Evolutionary conservation across 2,888 invertebrate species (phyloP).

Genomic region (Diaprepes abbreviatus): DNA sequence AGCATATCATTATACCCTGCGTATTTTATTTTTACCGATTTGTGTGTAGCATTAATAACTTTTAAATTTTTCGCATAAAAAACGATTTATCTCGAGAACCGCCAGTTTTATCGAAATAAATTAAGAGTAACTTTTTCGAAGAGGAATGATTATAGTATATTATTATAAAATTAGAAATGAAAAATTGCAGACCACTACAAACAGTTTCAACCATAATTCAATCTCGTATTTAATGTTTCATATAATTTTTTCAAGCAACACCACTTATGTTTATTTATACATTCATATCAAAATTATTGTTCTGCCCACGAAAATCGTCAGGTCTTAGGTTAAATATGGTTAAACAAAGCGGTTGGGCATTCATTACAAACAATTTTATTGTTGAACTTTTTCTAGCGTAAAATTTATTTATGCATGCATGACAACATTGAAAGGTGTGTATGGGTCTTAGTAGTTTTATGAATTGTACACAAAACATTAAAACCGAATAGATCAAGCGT

Average conservation of each 20-base stretch:
- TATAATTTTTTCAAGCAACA: neutral
- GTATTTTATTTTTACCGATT: no score
- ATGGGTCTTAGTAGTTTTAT: neutral
- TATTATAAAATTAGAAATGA: no score
- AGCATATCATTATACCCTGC: no score
- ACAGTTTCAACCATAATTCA: no score
- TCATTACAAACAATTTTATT: slow-evolving; percentile 7
- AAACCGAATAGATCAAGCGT: slow-evolving; percentile 24
- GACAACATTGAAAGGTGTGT: neutral
- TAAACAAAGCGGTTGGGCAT: slow-evolving; percentile 20
- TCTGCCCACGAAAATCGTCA: slow-evolving; percentile 10
- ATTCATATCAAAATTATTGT: slow-evolving; percentile 12
- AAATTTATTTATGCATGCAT: neutral
- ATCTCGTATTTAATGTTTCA: no score
- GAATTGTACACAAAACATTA: slow-evolving; percentile 11
- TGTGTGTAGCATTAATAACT: no score
- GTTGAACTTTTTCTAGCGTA: slow-evolving; percentile 6
- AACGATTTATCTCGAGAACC: no score
- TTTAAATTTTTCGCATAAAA: no score
- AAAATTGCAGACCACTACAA: no score
- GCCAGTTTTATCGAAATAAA: no score
- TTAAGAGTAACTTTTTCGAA: no score
- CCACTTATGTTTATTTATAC: slow-evolving; percentile 23
- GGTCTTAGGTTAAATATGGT: slow-evolving; percentile 29
- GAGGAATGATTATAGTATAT: no score